Conservation (phyloP, 2,113 vertebrate genomes). For the Xyrauchen texanus region DNA sequence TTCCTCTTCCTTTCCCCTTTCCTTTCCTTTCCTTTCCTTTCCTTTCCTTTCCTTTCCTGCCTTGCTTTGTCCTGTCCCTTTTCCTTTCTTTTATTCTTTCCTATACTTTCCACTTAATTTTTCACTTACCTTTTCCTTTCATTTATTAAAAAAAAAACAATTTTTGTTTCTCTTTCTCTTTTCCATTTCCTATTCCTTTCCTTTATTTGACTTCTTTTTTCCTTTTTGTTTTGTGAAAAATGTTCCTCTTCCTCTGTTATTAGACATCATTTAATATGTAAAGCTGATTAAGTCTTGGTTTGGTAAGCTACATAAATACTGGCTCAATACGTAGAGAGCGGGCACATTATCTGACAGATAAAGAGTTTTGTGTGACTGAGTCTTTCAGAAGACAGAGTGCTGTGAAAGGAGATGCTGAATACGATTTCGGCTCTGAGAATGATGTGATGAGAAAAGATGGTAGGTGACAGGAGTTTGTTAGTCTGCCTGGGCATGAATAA, state of each 20-base stretch:
- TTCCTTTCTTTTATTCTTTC: no score
- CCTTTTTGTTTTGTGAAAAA: not conserved
- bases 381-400: conserved; percentile 2
- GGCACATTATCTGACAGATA: not conserved
- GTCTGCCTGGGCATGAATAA: conserved; percentile 32
- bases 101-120: no score
- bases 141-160: no score
- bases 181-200: not conserved
- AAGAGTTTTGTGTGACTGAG: conserved; percentile 3
- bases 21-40: no score
- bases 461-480: conserved; percentile 34
- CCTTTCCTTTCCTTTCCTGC: no score
- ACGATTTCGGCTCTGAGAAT: conserved; percentile 54
- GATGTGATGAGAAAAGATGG: conserved; percentile 53
- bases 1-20: no score
- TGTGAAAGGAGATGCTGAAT: conserved; percentile 50
- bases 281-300: not conserved
- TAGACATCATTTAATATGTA: no score
- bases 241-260: not conserved
- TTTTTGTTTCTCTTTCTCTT: no score
- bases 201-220: not conserved
- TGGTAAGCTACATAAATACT: conserved; percentile 18
- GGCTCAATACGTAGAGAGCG: not conserved
- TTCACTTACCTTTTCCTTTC: no score
- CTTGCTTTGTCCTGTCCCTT: no score